These are phyloP conservation scores for Eurystomus glaucurus DNA, from an alignment of 2,797 vertebrate genomes.

Conservation along the genomic window DNA sequence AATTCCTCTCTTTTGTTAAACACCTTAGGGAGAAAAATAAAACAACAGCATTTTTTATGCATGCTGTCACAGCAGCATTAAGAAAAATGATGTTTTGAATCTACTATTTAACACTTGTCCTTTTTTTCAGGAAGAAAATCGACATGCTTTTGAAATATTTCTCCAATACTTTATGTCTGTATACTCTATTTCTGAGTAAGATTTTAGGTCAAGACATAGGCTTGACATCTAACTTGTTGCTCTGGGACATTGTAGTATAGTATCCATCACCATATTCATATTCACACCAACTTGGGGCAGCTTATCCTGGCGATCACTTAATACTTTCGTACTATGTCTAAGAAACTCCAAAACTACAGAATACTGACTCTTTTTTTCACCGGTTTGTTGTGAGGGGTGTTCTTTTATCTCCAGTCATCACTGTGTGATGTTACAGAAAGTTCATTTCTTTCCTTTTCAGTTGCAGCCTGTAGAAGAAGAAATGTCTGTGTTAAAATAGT, in stretches of 20 bases:
- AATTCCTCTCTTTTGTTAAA: fast-evolving
- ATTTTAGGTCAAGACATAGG: background rate
- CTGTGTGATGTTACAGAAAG: background rate
- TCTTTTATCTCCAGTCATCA: background rate
- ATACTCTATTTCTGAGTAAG: background rate
- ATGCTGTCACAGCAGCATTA: background rate
- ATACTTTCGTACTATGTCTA: background rate
- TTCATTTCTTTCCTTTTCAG: background rate
- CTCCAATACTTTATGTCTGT: background rate
- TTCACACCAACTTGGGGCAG: background rate
- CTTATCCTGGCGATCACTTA: background rate
- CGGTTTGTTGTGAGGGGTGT: background rate
- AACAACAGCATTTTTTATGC: background rate
- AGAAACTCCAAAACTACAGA: background rate
- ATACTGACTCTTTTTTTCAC: background rate
- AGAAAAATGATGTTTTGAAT: background rate
- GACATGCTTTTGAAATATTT: background rate
- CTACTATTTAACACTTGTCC: fast-evolving
- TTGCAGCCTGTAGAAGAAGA: background rate
- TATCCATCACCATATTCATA: background rate
- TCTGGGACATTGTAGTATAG: background rate
- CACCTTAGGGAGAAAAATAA: background rate
- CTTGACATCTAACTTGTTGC: background rate
- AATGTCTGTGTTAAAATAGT: background rate
- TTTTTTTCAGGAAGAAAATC: background rate